phyloP scores from a whole-genome alignment of 2,888 invertebrate species.

The Bursaphelenchus okinawaensis region DNA sequence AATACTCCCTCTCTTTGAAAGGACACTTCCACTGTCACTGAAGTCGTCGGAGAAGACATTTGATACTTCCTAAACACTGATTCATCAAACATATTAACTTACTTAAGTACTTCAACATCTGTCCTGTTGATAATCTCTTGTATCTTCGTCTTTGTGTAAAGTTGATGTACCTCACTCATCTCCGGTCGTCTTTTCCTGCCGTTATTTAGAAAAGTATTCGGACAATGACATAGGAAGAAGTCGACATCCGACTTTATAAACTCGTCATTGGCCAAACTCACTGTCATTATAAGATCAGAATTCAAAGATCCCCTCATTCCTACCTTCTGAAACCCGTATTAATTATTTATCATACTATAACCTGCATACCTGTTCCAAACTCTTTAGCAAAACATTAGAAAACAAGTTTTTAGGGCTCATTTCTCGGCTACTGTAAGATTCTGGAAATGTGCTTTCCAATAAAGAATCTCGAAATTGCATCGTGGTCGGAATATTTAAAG shows the following conservation, averaged over 20 bases:
- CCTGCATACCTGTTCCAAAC: constrained; percentile 22
- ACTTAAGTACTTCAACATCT: constrained; percentile 23
- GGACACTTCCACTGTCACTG: constrained; percentile 32
- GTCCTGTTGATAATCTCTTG: constrained; percentile 22
- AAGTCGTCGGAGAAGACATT: constrained; percentile 34
- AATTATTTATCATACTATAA: constrained; percentile 1
- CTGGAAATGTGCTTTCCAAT: constrained; percentile 19
- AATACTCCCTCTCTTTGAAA: constrained; percentile 50
- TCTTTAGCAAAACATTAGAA: constrained; percentile 15
- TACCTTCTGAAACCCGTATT: constrained; percentile 48
- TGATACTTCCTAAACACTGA: constrained; percentile 29
- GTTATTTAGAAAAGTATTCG: constrained; percentile 25
- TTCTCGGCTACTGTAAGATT: constrained; percentile 34
- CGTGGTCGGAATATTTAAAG: constrained; percentile 46
- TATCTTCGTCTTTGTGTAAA: constrained; percentile 38
- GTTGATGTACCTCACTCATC: background rate
- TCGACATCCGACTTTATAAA: constrained; percentile 36
- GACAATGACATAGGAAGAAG: constrained; percentile 39
- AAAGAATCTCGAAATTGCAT: constrained; percentile 40
- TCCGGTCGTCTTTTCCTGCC: constrained; percentile 18
- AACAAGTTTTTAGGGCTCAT: constrained; percentile 28
- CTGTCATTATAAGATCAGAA: constrained; percentile 50
- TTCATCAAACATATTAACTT: background rate
- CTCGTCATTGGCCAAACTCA: constrained; percentile 50
- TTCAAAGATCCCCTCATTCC: constrained; percentile 43